Base-by-base conservation (phyloP, 2,888 invertebrate genomes). In the Hirtodrosophila cameraria region DNA sequence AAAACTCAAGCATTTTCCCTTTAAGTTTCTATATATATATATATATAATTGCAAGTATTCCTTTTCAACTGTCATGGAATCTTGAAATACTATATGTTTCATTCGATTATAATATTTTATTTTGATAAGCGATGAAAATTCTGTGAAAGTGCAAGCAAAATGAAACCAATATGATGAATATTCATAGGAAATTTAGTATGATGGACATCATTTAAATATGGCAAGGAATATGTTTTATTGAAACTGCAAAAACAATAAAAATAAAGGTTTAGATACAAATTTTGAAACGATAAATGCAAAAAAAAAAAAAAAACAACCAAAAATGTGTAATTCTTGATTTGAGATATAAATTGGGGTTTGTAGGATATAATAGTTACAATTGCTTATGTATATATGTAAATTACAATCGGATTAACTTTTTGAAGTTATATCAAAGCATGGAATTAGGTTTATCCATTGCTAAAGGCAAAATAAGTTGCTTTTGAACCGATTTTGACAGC, bases 221-320 rank as follows among this genome's bases (percentile, higher is more conserved):
- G 60, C 55, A 60, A 58, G 36, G n/a, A 49, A 75, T 76, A 64
- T 81, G 69, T 78, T 85, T 83, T 86, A 82, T 68, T 69, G 70
- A 80, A 87, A 86, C 85, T 88, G 85, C 75, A 87, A 83, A 85
- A 89, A 89, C 88, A 89, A 90, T 89, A 90, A 89, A 89, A 89
- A 90, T 89, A 90, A 89, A 89, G 89, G 89, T 89, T 89, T 89
- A 89, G 89, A 89, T 90, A 89, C 90, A 90, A 89, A 90, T 90
- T 89, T 89, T 89, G 88, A 89, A 90, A 88, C 88, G 85, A 88
- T 88, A 86, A 85, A 87, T 88, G 77, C 77, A 83, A 75, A 71
- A 61, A 35, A 57, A 61, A 61, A 38, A 83, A 75, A 71, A 61
- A 35, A 57, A 61, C 59, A 38, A 23, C 23, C 13, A 1, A 8